These are phyloP conservation scores for Antedon mediterranea DNA, from an alignment of 53 echinoderm and acorn worm genomes.

Conservation along the genomic window DNA sequence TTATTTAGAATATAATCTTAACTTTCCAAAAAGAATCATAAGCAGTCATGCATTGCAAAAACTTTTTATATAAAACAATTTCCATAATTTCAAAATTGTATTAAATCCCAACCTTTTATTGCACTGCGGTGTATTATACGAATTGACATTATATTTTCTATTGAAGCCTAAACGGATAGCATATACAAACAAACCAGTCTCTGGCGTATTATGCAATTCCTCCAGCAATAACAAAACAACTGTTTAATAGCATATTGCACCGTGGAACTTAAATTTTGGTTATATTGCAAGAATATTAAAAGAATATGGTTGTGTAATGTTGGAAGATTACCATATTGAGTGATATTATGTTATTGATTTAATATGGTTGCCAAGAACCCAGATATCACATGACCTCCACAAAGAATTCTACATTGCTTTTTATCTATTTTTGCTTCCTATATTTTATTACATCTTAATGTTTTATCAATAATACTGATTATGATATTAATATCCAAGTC, in stretches of 20 bases:
- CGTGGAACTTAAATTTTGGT: background rate
- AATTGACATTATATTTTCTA: background rate
- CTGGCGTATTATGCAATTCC: background rate
- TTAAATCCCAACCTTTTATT: background rate
- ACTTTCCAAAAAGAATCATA: too few species aligned
- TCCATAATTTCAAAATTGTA: background rate
- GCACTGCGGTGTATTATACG: background rate
- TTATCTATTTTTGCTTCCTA: too few species aligned
- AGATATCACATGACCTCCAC: background rate
- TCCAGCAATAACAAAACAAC: background rate
- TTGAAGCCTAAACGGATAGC: background rate
- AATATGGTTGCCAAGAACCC: background rate
- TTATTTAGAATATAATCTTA: too few species aligned
- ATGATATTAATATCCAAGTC: too few species aligned
- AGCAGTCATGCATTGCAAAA: too few species aligned
- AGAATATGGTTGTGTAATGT: background rate
- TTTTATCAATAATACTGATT: too few species aligned
- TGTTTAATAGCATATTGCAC: background rate
- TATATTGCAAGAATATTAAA: background rate
- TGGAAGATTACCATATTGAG: background rate
- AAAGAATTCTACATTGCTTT: too few species aligned
- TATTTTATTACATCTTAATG: too few species aligned
- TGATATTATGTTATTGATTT: background rate
- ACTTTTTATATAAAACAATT: background rate
- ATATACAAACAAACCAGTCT: background rate